Base-by-base conservation (phyloP, 2,888 invertebrate genomes). In the Ctena decussata region DNA sequence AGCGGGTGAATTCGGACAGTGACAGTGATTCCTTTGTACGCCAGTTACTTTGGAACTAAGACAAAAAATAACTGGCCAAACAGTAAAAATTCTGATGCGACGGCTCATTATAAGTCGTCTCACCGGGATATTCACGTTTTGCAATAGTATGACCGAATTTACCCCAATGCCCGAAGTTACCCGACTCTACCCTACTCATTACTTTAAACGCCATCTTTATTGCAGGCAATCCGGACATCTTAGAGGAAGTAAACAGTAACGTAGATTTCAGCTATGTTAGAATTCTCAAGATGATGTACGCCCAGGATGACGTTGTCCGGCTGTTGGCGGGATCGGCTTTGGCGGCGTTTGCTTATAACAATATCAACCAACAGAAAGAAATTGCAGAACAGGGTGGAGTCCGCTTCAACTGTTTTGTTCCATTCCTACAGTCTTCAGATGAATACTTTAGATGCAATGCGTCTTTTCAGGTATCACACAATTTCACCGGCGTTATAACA, bases 331-430 rank as follows among this genome's bases (percentile, higher is more conserved):
- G 95, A 0, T 91, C 93, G 0, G 94, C 95, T 0, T 89, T 96
- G 72, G 95, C 95, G 0, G 90, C 94, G 30, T 96, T 95, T 82
- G 95, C 95, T 8, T 96, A 95, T 90, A 96, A 96, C 89, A 95
- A 93, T 83, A 89, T 94, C 18, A 87, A 83, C 11, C 94, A 95
- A 80, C 95, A 95, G 91, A 92, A 93, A 77, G 93, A 94, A 80
- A 95, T 96, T 11, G 94, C 94, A 0, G 93, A 93, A 44, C 93
- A 95, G 86, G 95, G 95, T 0, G 95, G 95, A 3, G 94, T 96
- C 27, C 79, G 94, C 6, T 95, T 95, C 90, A 91, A 89, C 84
- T 95, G 94, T 75, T 95, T 95, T 80, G 90, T 93, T 5, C 94
- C 94, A 15, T 95, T 96, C 82, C 89, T 96, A 41, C 89, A 94